Percentiles rank a stretch among this genome's conserved stretches.
These are phyloP conservation scores for Platycercus adscitus DNA, from an alignment of 2,113 vertebrate genomes.

Conservation along the genomic window DNA sequence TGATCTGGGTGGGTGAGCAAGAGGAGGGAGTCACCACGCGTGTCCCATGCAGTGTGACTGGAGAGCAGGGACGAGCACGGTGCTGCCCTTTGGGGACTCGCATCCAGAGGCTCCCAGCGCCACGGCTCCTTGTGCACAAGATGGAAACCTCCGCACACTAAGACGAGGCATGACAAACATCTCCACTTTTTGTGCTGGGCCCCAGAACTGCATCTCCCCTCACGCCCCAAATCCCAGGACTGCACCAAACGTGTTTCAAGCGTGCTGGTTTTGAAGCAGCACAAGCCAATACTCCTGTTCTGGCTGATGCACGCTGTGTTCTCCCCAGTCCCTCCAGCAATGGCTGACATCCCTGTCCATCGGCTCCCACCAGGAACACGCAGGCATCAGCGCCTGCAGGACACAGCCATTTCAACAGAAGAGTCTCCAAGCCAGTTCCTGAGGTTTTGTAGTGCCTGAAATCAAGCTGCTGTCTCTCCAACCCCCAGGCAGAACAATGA, in stretches of 20 bases:
- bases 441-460: not conserved
- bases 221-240: not conserved
- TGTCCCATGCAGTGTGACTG: not conserved
- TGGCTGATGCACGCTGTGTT: not conserved
- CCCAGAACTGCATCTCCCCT: not conserved
- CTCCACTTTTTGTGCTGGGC: not conserved
- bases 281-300: not conserved
- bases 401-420: rapidly evolving
- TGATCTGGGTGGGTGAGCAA: rapidly evolving
- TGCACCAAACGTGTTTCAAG: not conserved
- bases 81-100: not conserved
- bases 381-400: not conserved
- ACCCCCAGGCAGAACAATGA: not conserved
- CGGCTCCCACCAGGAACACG: rapidly evolving
- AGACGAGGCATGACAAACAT: not conserved
- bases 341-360: not conserved
- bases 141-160: not conserved
- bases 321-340: not conserved
- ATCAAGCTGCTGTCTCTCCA: not conserved
- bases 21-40: rapidly evolving
- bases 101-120: not conserved
- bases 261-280: rapidly evolving
- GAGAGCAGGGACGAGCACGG: rapidly evolving
- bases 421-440: not conserved
- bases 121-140: not conserved